Percentiles rank a stretch among this genome's conserved stretches.
phyloP scores from a whole-genome alignment of 1,140 invertebrate species.

The Potamilus streckersoni region DNA sequence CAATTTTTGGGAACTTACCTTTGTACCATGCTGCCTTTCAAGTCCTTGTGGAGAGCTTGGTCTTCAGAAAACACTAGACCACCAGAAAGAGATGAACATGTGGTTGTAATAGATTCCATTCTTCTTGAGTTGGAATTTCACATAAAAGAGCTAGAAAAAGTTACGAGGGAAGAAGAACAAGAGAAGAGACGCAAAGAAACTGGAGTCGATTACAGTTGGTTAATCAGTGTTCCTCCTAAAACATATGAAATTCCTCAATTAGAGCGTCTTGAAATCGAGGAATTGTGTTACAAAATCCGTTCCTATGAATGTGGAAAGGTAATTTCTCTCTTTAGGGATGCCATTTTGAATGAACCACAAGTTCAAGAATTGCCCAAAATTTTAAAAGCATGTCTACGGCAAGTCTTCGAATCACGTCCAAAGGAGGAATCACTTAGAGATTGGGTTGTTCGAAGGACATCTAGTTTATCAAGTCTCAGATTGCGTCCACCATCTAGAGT shows the following conservation, averaged over 20 bases:
- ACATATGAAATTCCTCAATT: constrained; percentile 58
- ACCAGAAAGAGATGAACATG: constrained; percentile 47
- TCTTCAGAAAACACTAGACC: constrained; percentile 34
- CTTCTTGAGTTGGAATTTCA: constrained; percentile 58
- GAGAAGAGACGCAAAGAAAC: constrained; percentile 41
- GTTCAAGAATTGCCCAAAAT: constrained; percentile 51
- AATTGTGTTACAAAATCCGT: constrained; percentile 58
- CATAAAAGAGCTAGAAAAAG: constrained; percentile 48
- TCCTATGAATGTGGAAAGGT: constrained; percentile 53
- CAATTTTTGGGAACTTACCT: neutral
- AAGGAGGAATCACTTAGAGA: constrained; percentile 51
- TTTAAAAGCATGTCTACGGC: constrained; percentile 52
- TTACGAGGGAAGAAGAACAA: constrained; percentile 36
- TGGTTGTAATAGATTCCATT: constrained; percentile 49
- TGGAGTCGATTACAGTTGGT: constrained; percentile 64
- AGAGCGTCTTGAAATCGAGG: constrained; percentile 60
- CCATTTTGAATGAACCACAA: constrained; percentile 46
- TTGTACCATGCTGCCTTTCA: constrained; percentile 39
- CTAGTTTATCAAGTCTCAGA: constrained; percentile 49
- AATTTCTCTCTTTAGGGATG: constrained; percentile 56
- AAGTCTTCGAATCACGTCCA: constrained; percentile 54
- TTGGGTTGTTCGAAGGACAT: constrained; percentile 52
- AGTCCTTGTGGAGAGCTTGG: constrained; percentile 41
- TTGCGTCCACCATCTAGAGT: constrained; percentile 32
- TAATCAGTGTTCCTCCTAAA: constrained; percentile 47